phyloP scores from a whole-genome alignment of 2,797 vertebrate species.

The Setipinna tenuifilis region DNA sequence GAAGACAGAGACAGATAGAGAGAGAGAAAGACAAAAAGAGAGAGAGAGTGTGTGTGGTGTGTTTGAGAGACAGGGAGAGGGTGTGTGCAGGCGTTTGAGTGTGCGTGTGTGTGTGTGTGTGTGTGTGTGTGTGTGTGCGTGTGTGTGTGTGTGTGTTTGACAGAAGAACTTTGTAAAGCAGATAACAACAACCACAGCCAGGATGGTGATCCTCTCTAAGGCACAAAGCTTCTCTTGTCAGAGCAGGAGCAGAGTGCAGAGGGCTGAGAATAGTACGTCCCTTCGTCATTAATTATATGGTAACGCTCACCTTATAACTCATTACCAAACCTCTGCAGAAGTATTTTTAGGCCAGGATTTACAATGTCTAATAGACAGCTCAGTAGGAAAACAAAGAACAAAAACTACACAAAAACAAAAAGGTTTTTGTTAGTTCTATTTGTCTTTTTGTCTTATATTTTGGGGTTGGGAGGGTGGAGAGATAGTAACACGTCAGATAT shows the following conservation, averaged over 20 bases:
- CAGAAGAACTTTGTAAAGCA: background rate
- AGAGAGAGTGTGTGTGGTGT: too few species aligned
- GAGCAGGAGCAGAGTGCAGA: background rate
- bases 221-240: background rate
- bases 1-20: too few species aligned
- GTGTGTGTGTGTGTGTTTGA: background rate
- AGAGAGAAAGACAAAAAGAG: too few species aligned
- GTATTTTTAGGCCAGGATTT: background rate
- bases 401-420: too few species aligned
- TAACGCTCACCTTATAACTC: background rate
- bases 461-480: too few species aligned
- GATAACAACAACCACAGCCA: background rate
- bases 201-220: background rate
- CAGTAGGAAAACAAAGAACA: too few species aligned
- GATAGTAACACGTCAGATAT: too few species aligned
- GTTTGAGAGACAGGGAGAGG: too few species aligned
- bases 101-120: constrained; percentile 12
- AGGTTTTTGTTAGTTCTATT: too few species aligned
- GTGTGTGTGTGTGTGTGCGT: too few species aligned
- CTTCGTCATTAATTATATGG: background rate
- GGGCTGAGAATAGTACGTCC: background rate
- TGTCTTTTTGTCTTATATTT: too few species aligned
- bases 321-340: background rate
- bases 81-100: too few species aligned
- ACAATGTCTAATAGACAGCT: background rate